Evolutionary conservation across 1,140 invertebrate genomes (phyloP).

Genomic region (Ectropis grisescens): DNA sequence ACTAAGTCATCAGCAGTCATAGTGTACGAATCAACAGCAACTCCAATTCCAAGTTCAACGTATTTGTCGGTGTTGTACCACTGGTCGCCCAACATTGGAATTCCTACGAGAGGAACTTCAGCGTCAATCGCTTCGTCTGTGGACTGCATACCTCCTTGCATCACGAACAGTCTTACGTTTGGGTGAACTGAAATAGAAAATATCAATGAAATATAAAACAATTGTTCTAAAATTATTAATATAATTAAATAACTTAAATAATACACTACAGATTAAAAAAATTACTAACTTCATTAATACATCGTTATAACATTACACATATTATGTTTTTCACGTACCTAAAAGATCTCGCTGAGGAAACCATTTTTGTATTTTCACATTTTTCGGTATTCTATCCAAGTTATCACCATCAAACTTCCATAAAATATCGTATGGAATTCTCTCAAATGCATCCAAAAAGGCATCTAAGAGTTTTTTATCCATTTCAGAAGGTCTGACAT

Average conservation of each 20-base stretch:
- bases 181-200: not conserved
- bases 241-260: not conserved
- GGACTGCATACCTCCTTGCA: not conserved
- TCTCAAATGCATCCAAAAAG: slow-evolving; percentile 34
- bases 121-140: not conserved
- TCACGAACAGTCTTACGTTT: not conserved
- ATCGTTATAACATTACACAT: too few species aligned
- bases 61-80: not conserved
- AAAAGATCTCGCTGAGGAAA: too few species aligned
- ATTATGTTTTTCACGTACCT: not conserved
- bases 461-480: too few species aligned
- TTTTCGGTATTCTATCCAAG: too few species aligned
- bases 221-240: not conserved
- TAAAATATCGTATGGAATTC: too few species aligned
- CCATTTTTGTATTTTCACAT: too few species aligned
- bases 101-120: not conserved
- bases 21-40: not conserved
- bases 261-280: too few species aligned
- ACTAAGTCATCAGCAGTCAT: not conserved
- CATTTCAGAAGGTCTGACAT: not conserved
- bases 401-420: too few species aligned
- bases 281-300: too few species aligned
- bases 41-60: not conserved
- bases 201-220: not conserved
- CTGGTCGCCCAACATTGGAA: not conserved